Percentiles rank a stretch among this genome's conserved stretches.
Evolutionary conservation across 2,113 vertebrate species (phyloP).

Genomic region (Gobiocypris rarus): DNA sequence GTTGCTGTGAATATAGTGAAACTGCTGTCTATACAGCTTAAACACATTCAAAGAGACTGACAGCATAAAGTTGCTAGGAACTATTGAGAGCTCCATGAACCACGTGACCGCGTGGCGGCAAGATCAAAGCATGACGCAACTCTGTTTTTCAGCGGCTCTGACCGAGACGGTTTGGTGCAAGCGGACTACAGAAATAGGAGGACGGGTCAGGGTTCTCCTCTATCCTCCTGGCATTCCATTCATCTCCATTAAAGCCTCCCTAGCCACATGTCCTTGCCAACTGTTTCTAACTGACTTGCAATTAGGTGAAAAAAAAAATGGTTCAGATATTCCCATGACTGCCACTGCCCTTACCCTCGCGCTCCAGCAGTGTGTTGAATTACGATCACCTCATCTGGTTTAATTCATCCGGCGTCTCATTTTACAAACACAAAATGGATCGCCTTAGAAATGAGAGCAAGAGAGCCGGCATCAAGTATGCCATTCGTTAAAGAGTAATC

Average conservation of each 20-base stretch:
- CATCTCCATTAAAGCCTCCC: slow-evolving; percentile 56
- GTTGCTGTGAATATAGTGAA: no score
- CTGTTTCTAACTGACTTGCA: slow-evolving; percentile 49
- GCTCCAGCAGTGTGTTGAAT: slow-evolving; percentile 26
- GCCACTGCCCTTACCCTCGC: slow-evolving; percentile 20
- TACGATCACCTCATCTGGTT: slow-evolving; percentile 48
- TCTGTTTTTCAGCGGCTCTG: no score
- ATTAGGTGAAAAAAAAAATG: slow-evolving; percentile 51
- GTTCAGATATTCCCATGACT: slow-evolving; percentile 47
- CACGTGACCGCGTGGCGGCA: no score
- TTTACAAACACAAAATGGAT: slow-evolving; percentile 40
- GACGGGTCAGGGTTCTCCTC: slow-evolving; percentile 28
- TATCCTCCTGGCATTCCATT: slow-evolving; percentile 43
- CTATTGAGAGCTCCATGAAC: no score
- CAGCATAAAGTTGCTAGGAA: no score
- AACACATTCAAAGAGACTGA: no score
- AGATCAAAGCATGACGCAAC: no score
- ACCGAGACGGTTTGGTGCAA: neutral
- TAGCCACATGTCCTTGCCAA: slow-evolving; percentile 51
- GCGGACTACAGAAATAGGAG: slow-evolving; percentile 33
- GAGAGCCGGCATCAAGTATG: neutral
- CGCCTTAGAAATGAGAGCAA: neutral
- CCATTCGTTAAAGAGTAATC: slow-evolving; percentile 28
- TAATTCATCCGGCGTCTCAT: slow-evolving; percentile 37
- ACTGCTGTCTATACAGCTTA: no score